These are phyloP conservation scores for Candoia aspera DNA, from an alignment of 2,113 vertebrate species.

Conservation along the genomic window DNA sequence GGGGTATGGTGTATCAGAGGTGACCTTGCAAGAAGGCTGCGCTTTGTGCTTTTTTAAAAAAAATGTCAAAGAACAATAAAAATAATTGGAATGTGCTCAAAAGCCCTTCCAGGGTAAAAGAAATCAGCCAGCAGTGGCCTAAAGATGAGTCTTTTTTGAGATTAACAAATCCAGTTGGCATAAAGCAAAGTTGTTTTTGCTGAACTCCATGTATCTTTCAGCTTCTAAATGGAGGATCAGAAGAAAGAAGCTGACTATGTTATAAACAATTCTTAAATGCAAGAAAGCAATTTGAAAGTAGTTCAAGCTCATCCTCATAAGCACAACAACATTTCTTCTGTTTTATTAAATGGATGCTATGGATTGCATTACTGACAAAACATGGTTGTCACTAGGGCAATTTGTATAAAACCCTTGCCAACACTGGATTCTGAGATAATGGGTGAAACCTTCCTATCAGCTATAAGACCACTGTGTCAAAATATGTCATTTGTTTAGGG, in stretches of 20 bases:
- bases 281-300: constrained; percentile 19
- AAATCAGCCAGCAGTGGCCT: constrained; percentile 7
- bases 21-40: constrained; percentile 9
- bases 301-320: neutral
- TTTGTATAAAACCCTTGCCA: neutral
- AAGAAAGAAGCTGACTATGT: neutral
- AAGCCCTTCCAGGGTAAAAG: constrained; percentile 16
- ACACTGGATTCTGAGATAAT: neutral
- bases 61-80: constrained; percentile 23
- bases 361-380: constrained; percentile 3
- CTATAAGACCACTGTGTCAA: neutral
- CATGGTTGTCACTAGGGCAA: constrained; percentile 1
- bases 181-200: neutral
- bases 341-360: neutral
- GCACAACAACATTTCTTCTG: neutral
- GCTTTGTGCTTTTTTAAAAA: constrained; percentile 21
- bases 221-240: constrained; percentile 10
- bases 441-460: constrained; percentile 1
- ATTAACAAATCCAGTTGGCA: neutral
- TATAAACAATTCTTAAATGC: constrained; percentile 19
- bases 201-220: constrained; percentile 6
- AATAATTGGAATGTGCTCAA: constrained; percentile 37
- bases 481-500: neutral
- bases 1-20: neutral
- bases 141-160: constrained; percentile 17